Evolutionary conservation across 2,797 vertebrate species (phyloP).

Genomic region (Sebastes trivittatus): DNA sequence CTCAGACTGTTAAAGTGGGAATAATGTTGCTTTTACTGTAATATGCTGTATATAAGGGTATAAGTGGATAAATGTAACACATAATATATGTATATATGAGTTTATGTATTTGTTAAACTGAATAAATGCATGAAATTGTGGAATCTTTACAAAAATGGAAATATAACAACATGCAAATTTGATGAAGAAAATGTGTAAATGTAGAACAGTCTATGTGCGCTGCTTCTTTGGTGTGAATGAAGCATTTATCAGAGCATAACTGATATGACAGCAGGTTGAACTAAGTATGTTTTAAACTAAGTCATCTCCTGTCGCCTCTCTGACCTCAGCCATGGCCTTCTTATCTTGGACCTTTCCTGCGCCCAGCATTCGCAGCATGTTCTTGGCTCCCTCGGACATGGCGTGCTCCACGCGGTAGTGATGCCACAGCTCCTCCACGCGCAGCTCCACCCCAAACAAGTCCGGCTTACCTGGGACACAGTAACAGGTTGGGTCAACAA

Average conservation of each 20-base stretch:
- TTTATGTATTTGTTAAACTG: neutral
- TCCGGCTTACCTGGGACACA: constrained; percentile 65
- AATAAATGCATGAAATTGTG: neutral
- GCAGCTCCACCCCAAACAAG: constrained; percentile 84
- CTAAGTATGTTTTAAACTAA: neutral
- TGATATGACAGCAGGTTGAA: neutral
- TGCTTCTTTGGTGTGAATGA: neutral
- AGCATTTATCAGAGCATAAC: neutral
- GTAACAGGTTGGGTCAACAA: neutral
- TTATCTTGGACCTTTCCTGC: constrained; percentile 88
- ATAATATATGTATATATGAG: neutral
- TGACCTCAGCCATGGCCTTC: constrained; percentile 90
- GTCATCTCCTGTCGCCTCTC: constrained; percentile 6
- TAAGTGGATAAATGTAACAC: neutral
- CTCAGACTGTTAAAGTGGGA: too few relatives aligned
- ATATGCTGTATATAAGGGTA: too few relatives aligned
- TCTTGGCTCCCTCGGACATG: constrained; percentile 92
- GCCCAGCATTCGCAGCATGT: constrained; percentile 88
- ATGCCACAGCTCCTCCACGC: constrained; percentile 90
- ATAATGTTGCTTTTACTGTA: neutral
- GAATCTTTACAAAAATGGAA: neutral
- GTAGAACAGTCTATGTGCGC: neutral
- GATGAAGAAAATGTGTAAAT: neutral
- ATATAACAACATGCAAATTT: neutral
- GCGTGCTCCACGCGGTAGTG: constrained; percentile 92